Evolutionary conservation across 2,797 vertebrate species (phyloP), one percentile per base, ranked within the genome.

Genomic region (Diceros bicornis): DNA sequence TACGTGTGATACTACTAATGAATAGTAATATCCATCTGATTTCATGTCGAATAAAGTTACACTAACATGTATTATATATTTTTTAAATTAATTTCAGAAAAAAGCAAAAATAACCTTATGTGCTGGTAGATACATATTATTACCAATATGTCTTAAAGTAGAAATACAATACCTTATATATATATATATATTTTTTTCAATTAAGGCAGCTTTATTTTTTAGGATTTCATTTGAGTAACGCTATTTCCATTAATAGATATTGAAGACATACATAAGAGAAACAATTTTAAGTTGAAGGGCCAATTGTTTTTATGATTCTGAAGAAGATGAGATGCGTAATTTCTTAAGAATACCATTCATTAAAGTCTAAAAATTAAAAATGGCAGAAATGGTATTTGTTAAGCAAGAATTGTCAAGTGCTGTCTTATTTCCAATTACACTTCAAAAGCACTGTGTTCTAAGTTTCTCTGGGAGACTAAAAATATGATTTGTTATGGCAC

Each of bases 311-410:
- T 91, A 72, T 72, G 59, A 92, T 34, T 83, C 47, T 71, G 29
- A 79, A 62, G 21, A 95, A 37, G 37, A 90, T 59, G 50, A 87
- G 37, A 72, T 44, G 14, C 3, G 32, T 41, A 82, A 55, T 77
- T 94, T 75, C 41, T 77, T 89, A 91, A 95, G 90, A 66, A 94
- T 74, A 87, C 87, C 94, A 61, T 62, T 62, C 17, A 77, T 83
- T 50, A 8, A 74, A 90, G 83, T 92, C 32, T 89, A 96, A 93
- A 83, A 88, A 66, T 59, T 91, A 91, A 62, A 94, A 75, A 55
- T 23, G 41, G 41, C 47, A 84, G 29, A 93, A 90, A 72, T n/a
- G 47, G 6, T 34, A 81, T 71, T 96, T 91, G 44, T 62, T 90
- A 94, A 86, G 41, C 18, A 83, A 86, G 32, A 86, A 83, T 84